Conservation (phyloP, 1,140 invertebrate species). For the Drosophila virilis region DNA sequence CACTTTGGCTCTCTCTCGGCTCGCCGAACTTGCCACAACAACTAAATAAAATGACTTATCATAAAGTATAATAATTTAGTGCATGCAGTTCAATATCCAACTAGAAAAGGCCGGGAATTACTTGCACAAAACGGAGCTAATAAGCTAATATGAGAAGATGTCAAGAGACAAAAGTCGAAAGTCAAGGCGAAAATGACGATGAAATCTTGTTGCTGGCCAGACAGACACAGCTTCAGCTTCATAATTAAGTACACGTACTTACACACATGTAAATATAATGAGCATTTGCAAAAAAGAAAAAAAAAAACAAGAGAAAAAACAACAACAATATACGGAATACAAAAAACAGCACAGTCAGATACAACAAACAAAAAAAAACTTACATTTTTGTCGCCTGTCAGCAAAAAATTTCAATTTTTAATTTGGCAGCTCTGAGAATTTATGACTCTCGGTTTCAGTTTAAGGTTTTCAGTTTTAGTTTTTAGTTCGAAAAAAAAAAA, state of each 20-base stretch:
- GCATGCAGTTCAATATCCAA: constrained; percentile 66
- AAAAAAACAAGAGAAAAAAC: constrained; percentile 1
- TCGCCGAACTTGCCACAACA: neutral
- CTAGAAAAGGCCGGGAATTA: constrained; percentile 12
- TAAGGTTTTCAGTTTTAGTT: constrained; percentile 19
- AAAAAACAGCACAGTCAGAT: constrained; percentile 33
- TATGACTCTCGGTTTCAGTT: constrained; percentile 35
- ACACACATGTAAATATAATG: constrained; percentile 48
- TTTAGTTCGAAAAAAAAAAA: constrained; percentile 22
- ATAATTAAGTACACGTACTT: constrained; percentile 34
- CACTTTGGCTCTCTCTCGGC: constrained; percentile 6
- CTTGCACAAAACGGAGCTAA: constrained; percentile 20
- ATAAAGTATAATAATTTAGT: constrained; percentile 72
- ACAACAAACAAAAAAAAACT: constrained; percentile 40
- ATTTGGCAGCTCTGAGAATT: constrained; percentile 56
- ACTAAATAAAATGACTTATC: constrained; percentile 4
- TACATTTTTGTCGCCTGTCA: constrained; percentile 64
- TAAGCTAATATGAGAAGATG: constrained; percentile 64
- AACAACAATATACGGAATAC: constrained; percentile 30
- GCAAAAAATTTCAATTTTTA: constrained; percentile 52
- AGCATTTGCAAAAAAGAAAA: constrained; percentile 37
- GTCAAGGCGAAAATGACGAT: constrained; percentile 62
- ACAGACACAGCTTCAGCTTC: constrained; percentile 4
- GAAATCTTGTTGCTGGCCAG: constrained; percentile 40
- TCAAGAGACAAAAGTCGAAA: constrained; percentile 80